Evolutionary conservation across 2,888 invertebrate genomes (phyloP).

Genomic region (Mythimna impura): DNA sequence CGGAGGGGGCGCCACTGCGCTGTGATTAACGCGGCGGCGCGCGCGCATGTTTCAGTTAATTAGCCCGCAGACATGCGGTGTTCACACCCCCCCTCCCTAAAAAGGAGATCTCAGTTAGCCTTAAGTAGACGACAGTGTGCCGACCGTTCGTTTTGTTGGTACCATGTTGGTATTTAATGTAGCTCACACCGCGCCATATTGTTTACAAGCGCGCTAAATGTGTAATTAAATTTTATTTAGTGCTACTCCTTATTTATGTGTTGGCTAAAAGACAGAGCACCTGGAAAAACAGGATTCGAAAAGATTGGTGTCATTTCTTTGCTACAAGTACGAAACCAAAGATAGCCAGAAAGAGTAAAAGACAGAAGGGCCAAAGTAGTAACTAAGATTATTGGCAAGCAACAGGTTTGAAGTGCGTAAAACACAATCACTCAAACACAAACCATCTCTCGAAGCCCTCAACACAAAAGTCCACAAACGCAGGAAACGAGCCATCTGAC

Average conservation of each 20-base stretch:
- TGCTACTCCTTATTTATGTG: slow-evolving; percentile 38
- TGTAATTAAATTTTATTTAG: slow-evolving; percentile 64
- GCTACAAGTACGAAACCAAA: neutral
- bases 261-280: slow-evolving; percentile 11
- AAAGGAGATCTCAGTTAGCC: slow-evolving; percentile 86
- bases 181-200: slow-evolving; percentile 64
- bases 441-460: neutral
- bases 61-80: slow-evolving; percentile 84
- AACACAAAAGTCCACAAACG: slow-evolving; percentile 32
- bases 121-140: slow-evolving; percentile 78
- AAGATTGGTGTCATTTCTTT: neutral
- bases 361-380: neutral
- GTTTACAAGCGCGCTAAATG: slow-evolving; percentile 65
- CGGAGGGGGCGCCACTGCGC: slow-evolving; percentile 68
- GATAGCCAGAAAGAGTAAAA: neutral
- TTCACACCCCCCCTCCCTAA: slow-evolving; percentile 84
- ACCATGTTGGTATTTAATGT: slow-evolving; percentile 68
- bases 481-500: slow-evolving; percentile 56
- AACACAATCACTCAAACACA: neutral
- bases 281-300: neutral
- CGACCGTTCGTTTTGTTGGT: slow-evolving; percentile 74
- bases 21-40: slow-evolving; percentile 83
- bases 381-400: neutral
- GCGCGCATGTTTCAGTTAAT: slow-evolving; percentile 88
- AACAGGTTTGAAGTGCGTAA: slow-evolving; percentile 7